Conservation (phyloP, 2,888 invertebrate genomes). For the Chaetogeoica ovagalla region DNA sequence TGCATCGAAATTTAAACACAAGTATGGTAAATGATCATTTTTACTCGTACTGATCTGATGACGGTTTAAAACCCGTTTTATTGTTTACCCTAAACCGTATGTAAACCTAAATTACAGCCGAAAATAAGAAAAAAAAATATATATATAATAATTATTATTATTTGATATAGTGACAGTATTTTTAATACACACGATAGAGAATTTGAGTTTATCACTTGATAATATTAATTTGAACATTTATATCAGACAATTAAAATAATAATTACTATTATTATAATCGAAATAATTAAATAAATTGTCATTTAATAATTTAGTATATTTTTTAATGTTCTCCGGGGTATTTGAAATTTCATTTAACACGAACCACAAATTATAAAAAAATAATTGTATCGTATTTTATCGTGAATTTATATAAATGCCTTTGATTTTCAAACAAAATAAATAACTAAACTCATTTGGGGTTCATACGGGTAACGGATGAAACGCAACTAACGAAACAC, state of each 20-base stretch:
- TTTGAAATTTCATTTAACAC: too few relatives aligned
- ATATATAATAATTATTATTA: neutral
- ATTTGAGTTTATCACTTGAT: neutral
- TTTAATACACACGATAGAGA: neutral
- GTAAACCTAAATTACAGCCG: neutral
- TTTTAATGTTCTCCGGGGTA: too few relatives aligned
- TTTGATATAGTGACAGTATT: neutral
- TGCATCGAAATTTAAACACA: neutral
- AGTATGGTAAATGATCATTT: neutral
- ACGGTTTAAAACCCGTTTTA: slow-evolving; percentile 5
- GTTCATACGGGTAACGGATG: neutral
- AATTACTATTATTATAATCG: too few relatives aligned
- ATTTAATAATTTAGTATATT: neutral
- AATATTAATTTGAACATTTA: slow-evolving; percentile 1
- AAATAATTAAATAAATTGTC: slow-evolving; percentile 7
- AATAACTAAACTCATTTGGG: neutral
- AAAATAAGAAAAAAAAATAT: slow-evolving; percentile 1
- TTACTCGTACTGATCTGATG: neutral
- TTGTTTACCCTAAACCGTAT: neutral
- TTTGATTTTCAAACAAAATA: neutral
- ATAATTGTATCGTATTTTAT: too few relatives aligned
- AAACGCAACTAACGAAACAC: neutral
- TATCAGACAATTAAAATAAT: neutral
- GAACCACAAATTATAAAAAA: too few relatives aligned
- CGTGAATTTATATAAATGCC: too few relatives aligned